phyloP scores from a whole-genome alignment of 2,113 vertebrate genomes.

The Micromys minutus region DNA sequence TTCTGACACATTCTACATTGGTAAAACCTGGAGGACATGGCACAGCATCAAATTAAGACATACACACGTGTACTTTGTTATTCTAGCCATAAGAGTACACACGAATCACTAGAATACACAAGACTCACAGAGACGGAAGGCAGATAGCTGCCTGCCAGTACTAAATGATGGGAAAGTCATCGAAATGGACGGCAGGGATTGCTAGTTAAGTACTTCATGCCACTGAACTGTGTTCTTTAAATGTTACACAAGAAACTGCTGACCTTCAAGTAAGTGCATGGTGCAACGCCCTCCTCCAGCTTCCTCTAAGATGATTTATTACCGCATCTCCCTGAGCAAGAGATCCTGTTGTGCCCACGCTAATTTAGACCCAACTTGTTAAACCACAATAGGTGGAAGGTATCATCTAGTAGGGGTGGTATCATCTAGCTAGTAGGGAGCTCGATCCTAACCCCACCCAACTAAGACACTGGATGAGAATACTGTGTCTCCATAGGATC shows the following conservation, averaged over 20 bases:
- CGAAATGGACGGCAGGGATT: not conserved
- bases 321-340: not conserved
- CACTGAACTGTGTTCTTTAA: not conserved
- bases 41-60: not conserved
- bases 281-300: not conserved
- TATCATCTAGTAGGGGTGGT: not conserved
- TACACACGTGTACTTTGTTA: not conserved
- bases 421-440: not conserved
- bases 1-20: not conserved
- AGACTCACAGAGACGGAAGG: not conserved
- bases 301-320: not conserved
- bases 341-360: not conserved
- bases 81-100: not conserved
- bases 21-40: not conserved
- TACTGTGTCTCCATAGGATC: conserved; percentile 94
- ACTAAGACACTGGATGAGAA: conserved; percentile 94
- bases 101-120: too few relatives aligned
- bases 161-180: not conserved
- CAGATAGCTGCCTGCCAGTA: rapidly evolving
- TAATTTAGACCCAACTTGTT: not conserved
- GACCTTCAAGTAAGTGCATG: not conserved
- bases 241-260: not conserved
- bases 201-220: rapidly evolving
- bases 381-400: not conserved
- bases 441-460: conserved; percentile 94